Evolutionary conservation across 2,888 invertebrate species (phyloP).

Genomic region (Drosophila quinaria): DNA sequence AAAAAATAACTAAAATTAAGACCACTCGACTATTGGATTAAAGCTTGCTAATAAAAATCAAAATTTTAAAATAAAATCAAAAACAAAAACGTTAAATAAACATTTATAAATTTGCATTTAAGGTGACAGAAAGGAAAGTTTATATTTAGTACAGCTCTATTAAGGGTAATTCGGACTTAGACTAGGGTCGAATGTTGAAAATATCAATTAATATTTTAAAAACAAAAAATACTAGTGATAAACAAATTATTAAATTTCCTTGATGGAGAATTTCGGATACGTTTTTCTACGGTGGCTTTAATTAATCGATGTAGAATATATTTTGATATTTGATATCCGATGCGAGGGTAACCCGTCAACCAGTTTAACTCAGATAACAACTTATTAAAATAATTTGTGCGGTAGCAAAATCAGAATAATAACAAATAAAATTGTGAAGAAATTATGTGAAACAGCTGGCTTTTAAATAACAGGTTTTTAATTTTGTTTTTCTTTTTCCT

Average conservation of each 20-base stretch:
- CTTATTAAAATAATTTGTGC: constrained; percentile 23
- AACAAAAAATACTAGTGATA: no score
- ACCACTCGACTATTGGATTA: background rate
- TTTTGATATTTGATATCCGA: background rate
- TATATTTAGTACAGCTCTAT: no score
- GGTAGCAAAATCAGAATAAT: constrained; percentile 24
- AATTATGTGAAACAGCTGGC: constrained; percentile 22
- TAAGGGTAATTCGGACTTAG: background rate
- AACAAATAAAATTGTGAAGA: constrained; percentile 16
- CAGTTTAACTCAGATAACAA: constrained; percentile 4
- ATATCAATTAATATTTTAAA: no score
- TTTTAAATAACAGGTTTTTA: constrained; percentile 34
- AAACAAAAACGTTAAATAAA: background rate
- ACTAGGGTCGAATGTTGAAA: background rate
- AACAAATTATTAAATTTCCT: background rate
- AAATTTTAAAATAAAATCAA: background rate
- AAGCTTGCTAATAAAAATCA: background rate
- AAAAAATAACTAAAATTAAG: background rate
- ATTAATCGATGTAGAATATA: background rate
- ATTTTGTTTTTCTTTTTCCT: background rate
- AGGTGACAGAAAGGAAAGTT: background rate
- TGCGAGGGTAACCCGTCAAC: constrained; percentile 13
- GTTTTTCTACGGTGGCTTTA: background rate
- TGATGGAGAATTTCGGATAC: background rate
- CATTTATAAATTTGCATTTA: background rate